Conservation (phyloP, 2,797 vertebrate species). For the Vespertilio murinus region DNA sequence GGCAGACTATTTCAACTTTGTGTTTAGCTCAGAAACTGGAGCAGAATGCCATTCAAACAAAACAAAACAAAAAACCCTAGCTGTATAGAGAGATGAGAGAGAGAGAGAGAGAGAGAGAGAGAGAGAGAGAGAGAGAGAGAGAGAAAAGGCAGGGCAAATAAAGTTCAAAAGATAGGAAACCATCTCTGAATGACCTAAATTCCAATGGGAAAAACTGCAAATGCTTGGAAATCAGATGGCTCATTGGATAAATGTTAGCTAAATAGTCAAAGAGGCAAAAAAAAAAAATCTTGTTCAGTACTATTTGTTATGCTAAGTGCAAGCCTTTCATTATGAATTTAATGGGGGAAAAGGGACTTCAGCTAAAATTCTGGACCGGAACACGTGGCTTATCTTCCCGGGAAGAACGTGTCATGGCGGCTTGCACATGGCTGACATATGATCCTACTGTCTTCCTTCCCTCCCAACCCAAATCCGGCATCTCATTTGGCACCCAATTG, state of each 20-base stretch:
- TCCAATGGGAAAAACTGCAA: background rate
- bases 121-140: background rate
- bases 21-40: background rate
- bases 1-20: background rate
- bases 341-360: background rate
- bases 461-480: background rate
- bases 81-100: background rate
- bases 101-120: background rate
- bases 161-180: background rate
- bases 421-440: background rate
- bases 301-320: background rate
- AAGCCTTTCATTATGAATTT: background rate
- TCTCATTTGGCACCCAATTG: background rate
- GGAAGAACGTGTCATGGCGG: background rate
- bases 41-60: constrained; percentile 19
- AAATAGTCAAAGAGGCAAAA: background rate
- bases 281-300: background rate
- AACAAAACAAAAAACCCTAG: background rate
- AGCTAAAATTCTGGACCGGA: background rate
- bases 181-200: background rate
- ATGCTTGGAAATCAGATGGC: background rate
- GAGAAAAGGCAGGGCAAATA: background rate
- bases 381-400: background rate
- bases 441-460: background rate
- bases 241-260: background rate